Base-by-base conservation (phyloP, 2,888 invertebrate genomes). In the Spialia ferax region DNA sequence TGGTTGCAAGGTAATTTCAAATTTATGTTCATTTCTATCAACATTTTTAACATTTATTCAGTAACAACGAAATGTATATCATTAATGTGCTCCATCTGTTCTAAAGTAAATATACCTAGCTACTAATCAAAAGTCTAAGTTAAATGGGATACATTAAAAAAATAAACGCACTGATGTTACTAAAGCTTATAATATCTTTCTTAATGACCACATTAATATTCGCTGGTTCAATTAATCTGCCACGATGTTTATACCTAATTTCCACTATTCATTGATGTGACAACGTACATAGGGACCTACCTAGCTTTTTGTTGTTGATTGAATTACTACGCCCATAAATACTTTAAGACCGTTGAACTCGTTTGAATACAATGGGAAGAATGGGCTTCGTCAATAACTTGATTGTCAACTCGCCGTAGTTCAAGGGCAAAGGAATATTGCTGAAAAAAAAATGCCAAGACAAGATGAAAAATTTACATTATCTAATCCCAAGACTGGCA, bases 291-390 rank as follows among this genome's bases (percentile, higher is more conserved):
- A 8, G 15, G 56, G 63, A 56, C 26, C 48, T 52, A 62, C 56
- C 66, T 56, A n/a, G n/a, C 38, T 68, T 62, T 61, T 61, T 67
- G 45, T 55, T 66, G 74, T 71, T 73, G 71, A 74, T 73, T 72
- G 70, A 74, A 73, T 71, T 73, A 71, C 73, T 72, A 73, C 71
- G 64, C 67, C 72, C 72, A 73, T 74, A 71, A 74, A 72, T 74
- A 74, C 70, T 69, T 69, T 38, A 20, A 63, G 74, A 68, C 61
- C 73, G 66, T 71, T 84, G 85, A 84, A 80, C 87, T 71, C 67
- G 64, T 72, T 73, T 72, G 73, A 75, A 75, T 77, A 87, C 86
- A 88, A 87, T 87, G 78, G 81, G 73, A 77, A 80, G 81, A 82
- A 83, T 81, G 79, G 78, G 76, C 50, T 54, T 59, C 45, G 63